Evolutionary conservation across 2,888 invertebrate genomes (phyloP), one percentile per base, ranked within the genome.

Genomic region (Lycocerus yunnanus): DNA sequence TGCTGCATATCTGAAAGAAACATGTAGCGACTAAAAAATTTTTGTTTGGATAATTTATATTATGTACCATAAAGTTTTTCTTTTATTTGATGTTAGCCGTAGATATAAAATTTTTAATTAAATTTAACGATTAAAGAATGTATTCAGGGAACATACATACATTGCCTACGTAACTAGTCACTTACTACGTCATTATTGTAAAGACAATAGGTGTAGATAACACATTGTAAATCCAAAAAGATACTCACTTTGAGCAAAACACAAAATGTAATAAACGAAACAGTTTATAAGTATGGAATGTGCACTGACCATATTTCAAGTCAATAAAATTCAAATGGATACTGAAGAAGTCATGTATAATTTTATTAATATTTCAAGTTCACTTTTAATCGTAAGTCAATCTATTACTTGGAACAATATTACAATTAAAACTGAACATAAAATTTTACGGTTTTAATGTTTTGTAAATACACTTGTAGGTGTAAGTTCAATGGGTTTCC

Each of bases 341-440:
- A 69, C 14, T 69, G 60, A 69, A 63, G 63, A 20, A 69, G 58
- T 43, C 43, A 43, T 43, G n/a, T 58, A 58, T 66, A 58, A 66
- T 66, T 71, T 71, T 71, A 71, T 71, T 66, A 65, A 71, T 66
- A 66, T 71, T 66, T n/a, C 71, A 71, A 71, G 65, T 71, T 66
- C n/a, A 70, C 58, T 66, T 71, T 71, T 71, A 71, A 71, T 71
- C 71, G 66, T 21, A 71, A 71, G 20, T 20, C 15, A 71, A 71
- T 71, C 71, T 66, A 66, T 71, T 71, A 66, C 58, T 58, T n/a
- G 71, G 66, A 71, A 71, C 71, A 71, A 66, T 71, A 71, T 71
- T 71, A 71, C 71, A 71, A 71, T 71, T 71, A 71, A 71, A 69
- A 71, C 66, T 71, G 20, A 66, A 66, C 71, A 71, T 66, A 69